Conservation (phyloP, 2,113 vertebrate genomes). For the Tragelaphus imberbis region DNA sequence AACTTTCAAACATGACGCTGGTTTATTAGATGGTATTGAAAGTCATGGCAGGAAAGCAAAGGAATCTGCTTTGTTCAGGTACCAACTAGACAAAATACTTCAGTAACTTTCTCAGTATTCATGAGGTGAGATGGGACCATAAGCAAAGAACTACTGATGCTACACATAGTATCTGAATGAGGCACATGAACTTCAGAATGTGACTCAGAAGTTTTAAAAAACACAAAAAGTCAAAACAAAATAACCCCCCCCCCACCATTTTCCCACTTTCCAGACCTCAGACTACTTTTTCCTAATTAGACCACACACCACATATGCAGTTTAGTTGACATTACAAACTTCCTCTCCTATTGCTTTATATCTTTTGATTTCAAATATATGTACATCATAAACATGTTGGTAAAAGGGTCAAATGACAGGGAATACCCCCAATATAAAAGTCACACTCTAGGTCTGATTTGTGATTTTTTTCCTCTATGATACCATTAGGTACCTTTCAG, state of each 20-base stretch:
- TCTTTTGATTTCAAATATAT: slow-evolving; percentile 64
- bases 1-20: neutral
- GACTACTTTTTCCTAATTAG: slow-evolving; percentile 62
- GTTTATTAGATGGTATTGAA: slow-evolving; percentile 5
- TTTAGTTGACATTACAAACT: slow-evolving; percentile 64
- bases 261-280: slow-evolving; percentile 55
- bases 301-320: slow-evolving; percentile 52
- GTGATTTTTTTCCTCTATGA: slow-evolving; percentile 55
- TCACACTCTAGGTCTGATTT: slow-evolving; percentile 54
- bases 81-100: neutral
- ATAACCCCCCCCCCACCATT: neutral
- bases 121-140: slow-evolving; percentile 72
- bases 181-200: slow-evolving; percentile 69
- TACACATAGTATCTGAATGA: slow-evolving; percentile 67
- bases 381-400: slow-evolving; percentile 39
- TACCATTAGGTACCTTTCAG: slow-evolving; percentile 64
- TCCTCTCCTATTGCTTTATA: slow-evolving; percentile 63
- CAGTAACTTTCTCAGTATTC: slow-evolving; percentile 52
- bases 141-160: slow-evolving; percentile 66
- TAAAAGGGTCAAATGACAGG: slow-evolving; percentile 57
- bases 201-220: slow-evolving; percentile 52
- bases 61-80: slow-evolving; percentile 42
- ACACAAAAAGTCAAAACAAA: neutral
- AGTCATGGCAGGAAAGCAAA: slow-evolving; percentile 43
- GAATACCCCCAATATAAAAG: slow-evolving; percentile 53